Evolutionary conservation across 2,888 invertebrate genomes (phyloP).

Genomic region (Ophraella communa): DNA sequence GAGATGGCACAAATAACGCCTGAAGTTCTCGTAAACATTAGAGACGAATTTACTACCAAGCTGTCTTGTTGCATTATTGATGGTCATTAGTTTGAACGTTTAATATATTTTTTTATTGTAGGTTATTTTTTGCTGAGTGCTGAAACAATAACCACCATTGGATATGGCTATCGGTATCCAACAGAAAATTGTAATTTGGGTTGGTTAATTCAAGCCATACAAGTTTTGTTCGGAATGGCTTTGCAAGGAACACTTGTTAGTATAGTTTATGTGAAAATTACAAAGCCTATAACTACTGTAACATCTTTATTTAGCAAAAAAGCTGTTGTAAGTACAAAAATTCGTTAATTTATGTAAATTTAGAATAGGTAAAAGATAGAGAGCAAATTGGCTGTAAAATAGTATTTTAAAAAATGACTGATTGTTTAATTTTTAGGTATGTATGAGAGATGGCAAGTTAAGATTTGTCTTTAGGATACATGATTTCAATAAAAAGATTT

Average conservation of each 20-base stretch:
- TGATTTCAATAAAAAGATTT: constrained; percentile 69
- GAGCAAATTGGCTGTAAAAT: constrained; percentile 1
- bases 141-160: constrained; percentile 54
- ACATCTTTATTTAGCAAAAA: constrained; percentile 72
- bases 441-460: constrained; percentile 65
- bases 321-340: constrained; percentile 64
- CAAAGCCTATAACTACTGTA: constrained; percentile 62
- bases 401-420: background rate
- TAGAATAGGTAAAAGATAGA: background rate
- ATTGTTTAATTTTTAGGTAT: constrained; percentile 44
- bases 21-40: too few relatives aligned
- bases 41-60: too few relatives aligned
- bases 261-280: constrained; percentile 72
- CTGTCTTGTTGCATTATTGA: too few relatives aligned
- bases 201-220: constrained; percentile 50
- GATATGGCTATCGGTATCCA: constrained; percentile 52
- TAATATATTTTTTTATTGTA: constrained; percentile 22
- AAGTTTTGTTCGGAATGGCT: constrained; percentile 48
- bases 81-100: too few relatives aligned
- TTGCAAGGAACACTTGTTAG: constrained; percentile 59
- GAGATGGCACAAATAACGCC: too few relatives aligned
- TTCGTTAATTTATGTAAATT: too few relatives aligned
- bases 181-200: constrained; percentile 49
- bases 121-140: constrained; percentile 53
- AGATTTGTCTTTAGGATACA: constrained; percentile 82